Base-by-base conservation (phyloP, 2,113 vertebrate genomes). In the Poecile atricapillus region DNA sequence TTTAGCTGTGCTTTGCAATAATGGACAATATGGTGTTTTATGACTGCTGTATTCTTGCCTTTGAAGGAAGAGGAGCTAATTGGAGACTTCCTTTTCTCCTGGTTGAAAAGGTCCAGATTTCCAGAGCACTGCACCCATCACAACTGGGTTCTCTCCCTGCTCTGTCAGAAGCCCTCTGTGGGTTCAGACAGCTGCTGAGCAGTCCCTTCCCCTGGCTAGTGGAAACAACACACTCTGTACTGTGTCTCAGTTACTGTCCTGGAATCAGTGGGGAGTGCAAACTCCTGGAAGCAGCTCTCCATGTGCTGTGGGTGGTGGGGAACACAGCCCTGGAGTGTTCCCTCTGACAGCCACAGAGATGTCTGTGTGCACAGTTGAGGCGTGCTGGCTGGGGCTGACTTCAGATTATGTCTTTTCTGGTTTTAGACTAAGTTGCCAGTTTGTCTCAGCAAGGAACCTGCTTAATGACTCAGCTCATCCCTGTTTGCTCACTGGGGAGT, bases 41-140 rank as follows among this genome's bases (percentile, higher is more conserved):
- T 50, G 28, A 11, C 49, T 58, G 47, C 59, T 87, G 7, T 58
- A 10, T 77, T 83, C 55, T 52, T 84, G 77, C 55, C 50, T 92
- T 83, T 88, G 75, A 86, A 85, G 46, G 46, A 82, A 76, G 35
- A 71, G 28, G 44, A 93, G 16, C 21, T 92, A 63, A 74, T n/a
- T 90, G 56, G 44, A 74, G 31, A 28, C 7, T 52, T 80, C 52
- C 12, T 83, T 93, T 69, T 31, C 43, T 64, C 30, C 27, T 0
- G 0, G 13, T 30, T 81, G 56, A 82, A 77, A 75, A 68, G 58
- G 30, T 33, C 13, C 21, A 52, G 69, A 44, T 79, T 94, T 89
- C 60, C 63, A 31, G 28, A 81, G 23, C 31, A 15, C 33, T 59
- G 28, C 47, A 65, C 10, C 24, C 47, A 43, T 50, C 59, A 67